These are phyloP conservation scores for Diplolepis rosae DNA, from an alignment of 2,888 invertebrate genomes.

Conservation along the genomic window DNA sequence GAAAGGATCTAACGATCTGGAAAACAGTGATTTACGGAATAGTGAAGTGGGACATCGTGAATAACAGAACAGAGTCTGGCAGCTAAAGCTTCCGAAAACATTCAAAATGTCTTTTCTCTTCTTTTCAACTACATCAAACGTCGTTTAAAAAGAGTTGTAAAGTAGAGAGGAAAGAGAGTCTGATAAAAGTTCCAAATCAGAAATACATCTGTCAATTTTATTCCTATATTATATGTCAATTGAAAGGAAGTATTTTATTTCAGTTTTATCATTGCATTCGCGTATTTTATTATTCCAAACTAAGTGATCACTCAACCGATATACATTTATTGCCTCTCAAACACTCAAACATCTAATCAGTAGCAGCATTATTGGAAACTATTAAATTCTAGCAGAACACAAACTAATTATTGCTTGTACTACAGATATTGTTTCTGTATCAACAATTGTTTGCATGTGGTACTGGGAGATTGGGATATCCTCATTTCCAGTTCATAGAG, in stretches of 20 bases:
- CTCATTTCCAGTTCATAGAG: conserved; percentile 5
- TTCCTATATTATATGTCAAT: too few species aligned
- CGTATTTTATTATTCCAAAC: too few species aligned
- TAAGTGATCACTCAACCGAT: too few species aligned
- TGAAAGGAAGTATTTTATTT: too few species aligned
- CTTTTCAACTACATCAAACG: neutral
- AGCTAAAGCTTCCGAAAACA: conserved; percentile 31
- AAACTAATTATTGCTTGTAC: neutral
- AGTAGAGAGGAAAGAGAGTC: neutral
- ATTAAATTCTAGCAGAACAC: conserved; percentile 2
- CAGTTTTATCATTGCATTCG: too few species aligned
- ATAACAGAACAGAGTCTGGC: conserved; percentile 19
- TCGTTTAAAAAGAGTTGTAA: neutral
- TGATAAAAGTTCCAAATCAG: neutral
- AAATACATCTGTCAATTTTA: conserved; percentile 4
- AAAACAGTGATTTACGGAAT: conserved; percentile 30
- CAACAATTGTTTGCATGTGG: neutral
- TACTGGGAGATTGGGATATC: neutral
- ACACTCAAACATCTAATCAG: neutral
- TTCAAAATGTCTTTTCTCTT: conserved; percentile 26
- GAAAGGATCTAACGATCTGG: conserved; percentile 30
- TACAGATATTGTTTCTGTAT: neutral
- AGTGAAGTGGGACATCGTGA: conserved; percentile 23
- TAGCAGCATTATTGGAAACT: neutral
- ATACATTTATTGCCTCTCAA: too few species aligned